Base-by-base conservation (phyloP, 1,140 invertebrate genomes). In the Battus philenor region DNA sequence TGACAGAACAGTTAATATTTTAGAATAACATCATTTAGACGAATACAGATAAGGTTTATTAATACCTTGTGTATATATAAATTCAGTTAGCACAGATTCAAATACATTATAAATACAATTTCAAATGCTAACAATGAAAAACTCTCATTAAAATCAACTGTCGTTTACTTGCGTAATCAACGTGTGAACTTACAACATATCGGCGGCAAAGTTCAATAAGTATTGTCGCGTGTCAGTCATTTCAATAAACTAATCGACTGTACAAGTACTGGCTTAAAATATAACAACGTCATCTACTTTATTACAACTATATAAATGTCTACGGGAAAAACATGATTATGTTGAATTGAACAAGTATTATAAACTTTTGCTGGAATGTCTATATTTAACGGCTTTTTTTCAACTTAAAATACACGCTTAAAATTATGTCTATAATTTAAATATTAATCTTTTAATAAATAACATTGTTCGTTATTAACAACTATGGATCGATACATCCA, bases 201-300 rank as follows among this genome's bases (percentile, higher is more conserved):
- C 54, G 50, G 32, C 32, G 32, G 16, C 17, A 34, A 34, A 34
- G 17, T 17, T 34, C 16, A 11, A 17, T 34, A 12, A 34, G 67
- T 82, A 82, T 82, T 82, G 78, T 82, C 78, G 50, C 50, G 50
- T 54, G 53, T 82, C 78, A 82, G 78, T 82, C 78, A 48, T 68
- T 64, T 58, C 68, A 70, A 54, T 50, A 58, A 59, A 54, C 65
- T 20, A 20, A 20, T 20, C 6, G 46, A 54, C 56, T 54, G 57
- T 45, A 46, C 54, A 70, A 65, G 66, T 68, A 74, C 61, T 48
- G 51, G 27, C 32, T 39, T 39, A 47, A 32, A 38, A 30, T 12
- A 12, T 30, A 34, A 34, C 13, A 32, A 32, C 16, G 10, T 34
- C 16, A 16, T 18, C 15, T 34, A 34, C n/a, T 20, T 3, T 20